Base-by-base conservation (phyloP, 2,113 vertebrate genomes). In the Lycocorax pyrrhopterus region DNA sequence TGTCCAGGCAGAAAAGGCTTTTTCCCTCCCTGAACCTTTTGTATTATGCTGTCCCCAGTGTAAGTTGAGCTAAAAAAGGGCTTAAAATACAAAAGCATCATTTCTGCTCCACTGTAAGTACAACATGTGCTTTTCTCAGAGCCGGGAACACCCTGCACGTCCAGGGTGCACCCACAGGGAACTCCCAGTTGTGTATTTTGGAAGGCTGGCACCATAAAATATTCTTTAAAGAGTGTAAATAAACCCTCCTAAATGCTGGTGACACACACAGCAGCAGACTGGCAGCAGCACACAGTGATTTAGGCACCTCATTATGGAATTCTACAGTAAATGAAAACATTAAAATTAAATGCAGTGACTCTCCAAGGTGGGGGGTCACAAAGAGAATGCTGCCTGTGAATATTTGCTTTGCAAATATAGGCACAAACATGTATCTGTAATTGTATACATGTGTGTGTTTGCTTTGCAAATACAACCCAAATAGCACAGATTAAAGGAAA, bases 91-190 rank as follows among this genome's bases (percentile, higher is more conserved):
- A 56, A 60, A 68, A 44, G 7, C 32, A 58, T 10, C 7, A 3
- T 32, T 81, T 71, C n/a, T 74, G 56, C 25, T 35, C 71, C 35
- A 5, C 2, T 25, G 0, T 6, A 35, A 62, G 17, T 13, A 56
- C 3, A 33, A 6, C 0, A 0, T 7, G 41, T 73, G 59, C 63
- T 74, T 9, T 44, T 47, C 7, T 55, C 33, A 14, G 1, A 1
- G 13, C 27, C 5, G 33, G 13, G 30, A 79, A 27, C 46, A 37
- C 10, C 4, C 51, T 20, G 35, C 35, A 12, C 2, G 4, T 35
- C 32, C 58, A 9, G 27, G 8, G 19, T 6, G 44, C 51, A 43
- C 43, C 35, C 25, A 19, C 10, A 26, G 4, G 10, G 19, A 77
- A 30, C 30, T 37, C 13, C 3, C 33, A 58, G 51, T 9, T 19